A percentile compares a stretch with the other conserved stretches of the same genome.
Conservation (phyloP, 2,113 vertebrate genomes). For the Corythornis vintsioides region DNA sequence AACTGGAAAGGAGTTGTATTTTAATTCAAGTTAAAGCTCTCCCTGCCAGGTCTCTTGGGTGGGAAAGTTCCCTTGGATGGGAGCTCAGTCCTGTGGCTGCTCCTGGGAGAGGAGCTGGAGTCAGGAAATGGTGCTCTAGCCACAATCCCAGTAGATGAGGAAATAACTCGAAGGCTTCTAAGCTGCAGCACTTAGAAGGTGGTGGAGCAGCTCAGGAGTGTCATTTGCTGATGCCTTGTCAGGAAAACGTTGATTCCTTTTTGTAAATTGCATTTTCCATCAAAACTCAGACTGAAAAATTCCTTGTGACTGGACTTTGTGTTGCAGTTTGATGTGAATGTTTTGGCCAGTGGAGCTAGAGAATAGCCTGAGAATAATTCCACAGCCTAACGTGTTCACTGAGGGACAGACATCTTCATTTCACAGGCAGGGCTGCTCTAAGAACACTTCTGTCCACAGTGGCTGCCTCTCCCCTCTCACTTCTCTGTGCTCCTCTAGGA, state of each 20-base stretch:
- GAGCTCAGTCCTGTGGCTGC: background rate
- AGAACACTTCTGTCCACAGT: background rate
- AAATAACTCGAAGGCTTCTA: background rate
- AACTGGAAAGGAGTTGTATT: background rate
- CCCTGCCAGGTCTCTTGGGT: background rate
- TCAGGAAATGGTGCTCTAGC: background rate
- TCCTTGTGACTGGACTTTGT: slow-evolving; percentile 6
- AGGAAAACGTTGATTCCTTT: slow-evolving; percentile 40
- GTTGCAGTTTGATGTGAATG: background rate
- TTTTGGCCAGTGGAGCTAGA: slow-evolving; percentile 6
- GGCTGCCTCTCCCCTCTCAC: background rate
- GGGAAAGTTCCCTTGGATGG: background rate
- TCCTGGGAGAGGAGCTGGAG: background rate
- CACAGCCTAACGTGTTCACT: background rate
- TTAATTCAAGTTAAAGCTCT: background rate
- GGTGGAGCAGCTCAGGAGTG: background rate
- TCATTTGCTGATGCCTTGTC: slow-evolving; percentile 39
- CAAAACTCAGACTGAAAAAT: slow-evolving; percentile 45
- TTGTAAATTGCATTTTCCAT: slow-evolving; percentile 54
- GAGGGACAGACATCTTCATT: slow-evolving; percentile 44
- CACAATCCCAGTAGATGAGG: background rate
- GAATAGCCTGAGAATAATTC: slow-evolving; percentile 31
- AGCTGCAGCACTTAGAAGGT: background rate
- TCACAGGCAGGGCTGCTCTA: background rate
- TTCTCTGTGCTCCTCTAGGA: background rate